These are phyloP conservation scores for Tautogolabrus adspersus DNA, from an alignment of 2,113 vertebrate species.

Conservation along the genomic window DNA sequence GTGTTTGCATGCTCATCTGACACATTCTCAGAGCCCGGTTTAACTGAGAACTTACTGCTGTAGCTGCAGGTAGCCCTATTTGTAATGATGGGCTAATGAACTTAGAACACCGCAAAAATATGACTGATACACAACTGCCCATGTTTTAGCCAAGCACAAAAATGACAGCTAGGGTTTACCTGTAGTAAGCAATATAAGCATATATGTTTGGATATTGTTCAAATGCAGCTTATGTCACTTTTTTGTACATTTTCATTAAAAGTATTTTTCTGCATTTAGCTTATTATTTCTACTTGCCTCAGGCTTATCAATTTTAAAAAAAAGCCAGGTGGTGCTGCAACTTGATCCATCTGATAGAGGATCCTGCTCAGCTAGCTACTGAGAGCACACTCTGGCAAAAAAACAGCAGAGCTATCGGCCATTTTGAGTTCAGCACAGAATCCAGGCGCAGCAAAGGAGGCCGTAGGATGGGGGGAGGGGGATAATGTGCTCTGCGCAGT, in stretches of 20 bases:
- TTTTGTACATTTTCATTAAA: neutral
- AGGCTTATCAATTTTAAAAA: slow-evolving; percentile 7
- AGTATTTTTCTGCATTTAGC: neutral
- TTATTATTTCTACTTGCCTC: slow-evolving; percentile 4
- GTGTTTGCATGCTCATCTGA: neutral
- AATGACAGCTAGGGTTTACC: too few relatives aligned
- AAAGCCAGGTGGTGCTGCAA: slow-evolving; percentile 32
- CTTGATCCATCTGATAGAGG: slow-evolving; percentile 39
- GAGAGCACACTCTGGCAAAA: slow-evolving; percentile 53
- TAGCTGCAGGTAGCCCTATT: neutral
- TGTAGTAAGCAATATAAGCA: too few relatives aligned
- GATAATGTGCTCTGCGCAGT: slow-evolving; percentile 50
- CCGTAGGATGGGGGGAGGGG: slow-evolving; percentile 55
- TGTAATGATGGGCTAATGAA: neutral
- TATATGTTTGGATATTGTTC: neutral
- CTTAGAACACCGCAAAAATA: neutral
- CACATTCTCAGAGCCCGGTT: neutral
- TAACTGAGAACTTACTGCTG: neutral
- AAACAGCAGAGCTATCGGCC: slow-evolving; percentile 70
- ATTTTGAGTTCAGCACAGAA: slow-evolving; percentile 77
- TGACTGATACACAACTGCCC: too few relatives aligned
- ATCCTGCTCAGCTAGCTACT: slow-evolving; percentile 68
- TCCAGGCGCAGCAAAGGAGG: slow-evolving; percentile 68
- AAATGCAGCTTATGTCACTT: neutral
- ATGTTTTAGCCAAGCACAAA: too few relatives aligned